A percentile compares a stretch with the other conserved stretches of the same genome.
phyloP scores from a whole-genome alignment of 2,888 invertebrate species.

The Harmothoe impar region DNA sequence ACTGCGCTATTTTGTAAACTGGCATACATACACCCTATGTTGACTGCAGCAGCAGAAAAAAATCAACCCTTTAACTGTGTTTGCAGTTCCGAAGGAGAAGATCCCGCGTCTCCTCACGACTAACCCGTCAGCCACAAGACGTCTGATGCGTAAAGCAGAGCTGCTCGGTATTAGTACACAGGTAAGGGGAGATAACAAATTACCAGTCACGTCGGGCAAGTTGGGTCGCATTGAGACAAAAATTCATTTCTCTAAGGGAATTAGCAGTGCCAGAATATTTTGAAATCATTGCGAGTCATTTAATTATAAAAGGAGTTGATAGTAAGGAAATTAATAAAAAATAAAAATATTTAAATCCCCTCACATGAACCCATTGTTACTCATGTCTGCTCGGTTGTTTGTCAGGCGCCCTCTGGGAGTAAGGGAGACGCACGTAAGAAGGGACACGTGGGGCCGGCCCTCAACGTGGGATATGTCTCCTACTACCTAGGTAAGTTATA shows the following conservation, averaged over 20 bases:
- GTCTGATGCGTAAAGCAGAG: conserved; percentile 91
- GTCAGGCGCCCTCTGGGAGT: background rate
- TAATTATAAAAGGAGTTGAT: no score
- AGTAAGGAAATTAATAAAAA: no score
- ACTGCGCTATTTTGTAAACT: background rate
- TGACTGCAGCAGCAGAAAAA: no score
- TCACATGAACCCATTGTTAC: no score
- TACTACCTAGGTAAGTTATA: conserved; percentile 90
- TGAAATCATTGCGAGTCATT: no score
- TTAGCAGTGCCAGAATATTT: no score
- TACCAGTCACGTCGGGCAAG: no score
- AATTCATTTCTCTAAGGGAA: no score
- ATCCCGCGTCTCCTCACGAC: conserved; percentile 95
- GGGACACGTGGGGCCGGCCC: conserved; percentile 96
- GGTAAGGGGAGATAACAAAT: conserved; percentile 74
- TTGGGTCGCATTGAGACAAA: no score
- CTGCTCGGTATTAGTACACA: conserved; percentile 93
- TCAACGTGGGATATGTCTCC: conserved; percentile 96
- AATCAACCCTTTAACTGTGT: background rate
- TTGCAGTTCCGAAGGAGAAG: conserved; percentile 94
- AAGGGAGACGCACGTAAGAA: conserved; percentile 92
- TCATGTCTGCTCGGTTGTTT: background rate
- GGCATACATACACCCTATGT: background rate
- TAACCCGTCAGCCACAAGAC: conserved; percentile 90
- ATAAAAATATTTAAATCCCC: no score